Evolutionary conservation across 2,888 invertebrate genomes (phyloP).

Genomic region (Mesoligia furuncula): DNA sequence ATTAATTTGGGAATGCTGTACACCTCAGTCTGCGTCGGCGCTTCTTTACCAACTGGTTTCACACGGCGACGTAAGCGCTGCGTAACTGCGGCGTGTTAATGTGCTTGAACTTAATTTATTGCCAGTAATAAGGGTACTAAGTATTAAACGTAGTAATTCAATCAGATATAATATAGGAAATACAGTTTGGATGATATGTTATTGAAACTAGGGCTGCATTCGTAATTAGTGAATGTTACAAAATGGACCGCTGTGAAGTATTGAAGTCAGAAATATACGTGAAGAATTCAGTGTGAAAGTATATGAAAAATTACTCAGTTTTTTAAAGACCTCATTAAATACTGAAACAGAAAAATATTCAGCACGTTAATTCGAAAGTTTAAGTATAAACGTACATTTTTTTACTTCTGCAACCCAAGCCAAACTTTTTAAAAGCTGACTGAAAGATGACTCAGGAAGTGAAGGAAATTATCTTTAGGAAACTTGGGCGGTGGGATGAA

Average conservation of each 20-base stretch:
- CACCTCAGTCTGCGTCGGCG: conserved; percentile 10
- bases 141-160: conserved; percentile 33
- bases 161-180: conserved; percentile 43
- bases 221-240: not conserved
- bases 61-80: conserved; percentile 51
- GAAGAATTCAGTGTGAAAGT: no score
- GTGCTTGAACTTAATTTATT: conserved; percentile 49
- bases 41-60: conserved; percentile 43
- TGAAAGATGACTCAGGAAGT: not conserved
- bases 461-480: not conserved
- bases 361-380: no score
- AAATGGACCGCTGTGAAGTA: not conserved
- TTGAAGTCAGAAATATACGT: not conserved
- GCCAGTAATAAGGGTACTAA: conserved; percentile 24
- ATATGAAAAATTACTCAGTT: not conserved
- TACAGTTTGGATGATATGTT: conserved; percentile 14
- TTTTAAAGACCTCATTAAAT: not conserved
- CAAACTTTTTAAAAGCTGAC: not conserved
- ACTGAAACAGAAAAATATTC: no score
- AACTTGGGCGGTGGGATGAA: not conserved
- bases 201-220: conserved; percentile 1
- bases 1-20: no score
- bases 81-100: conserved; percentile 50
- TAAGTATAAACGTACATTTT: no score
- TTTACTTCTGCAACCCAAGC: not conserved